Evolutionary conservation across 2,113 vertebrate genomes (phyloP).

Genomic region (Lanius ludovicianus): DNA sequence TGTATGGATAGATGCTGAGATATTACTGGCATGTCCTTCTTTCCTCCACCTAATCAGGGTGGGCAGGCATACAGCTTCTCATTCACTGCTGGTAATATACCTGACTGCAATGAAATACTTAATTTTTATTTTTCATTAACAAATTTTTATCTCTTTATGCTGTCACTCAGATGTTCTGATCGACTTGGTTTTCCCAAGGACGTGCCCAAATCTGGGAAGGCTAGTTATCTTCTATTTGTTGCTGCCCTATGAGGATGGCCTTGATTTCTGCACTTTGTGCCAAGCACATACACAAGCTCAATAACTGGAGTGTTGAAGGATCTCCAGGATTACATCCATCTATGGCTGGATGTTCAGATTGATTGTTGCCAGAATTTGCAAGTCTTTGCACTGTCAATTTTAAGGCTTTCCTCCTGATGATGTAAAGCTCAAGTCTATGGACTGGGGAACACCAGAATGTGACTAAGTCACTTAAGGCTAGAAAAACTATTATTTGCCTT

Average conservation of each 20-base stretch:
- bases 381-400: not conserved
- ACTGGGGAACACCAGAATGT: not conserved
- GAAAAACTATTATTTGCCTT: not conserved
- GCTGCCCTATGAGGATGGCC: not conserved
- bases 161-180: not conserved
- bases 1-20: fast-evolving
- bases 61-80: not conserved
- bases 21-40: not conserved
- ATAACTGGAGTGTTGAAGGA: not conserved
- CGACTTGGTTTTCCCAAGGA: not conserved
- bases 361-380: not conserved
- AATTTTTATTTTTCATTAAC: not conserved
- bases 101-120: not conserved
- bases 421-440: not conserved
- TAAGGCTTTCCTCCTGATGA: not conserved
- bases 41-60: not conserved
- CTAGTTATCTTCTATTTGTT: not conserved
- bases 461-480: not conserved
- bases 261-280: not conserved
- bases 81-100: not conserved
- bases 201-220: not conserved
- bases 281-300: not conserved
- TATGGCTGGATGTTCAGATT: not conserved
- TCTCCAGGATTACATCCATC: not conserved
- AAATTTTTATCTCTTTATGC: not conserved